Evolutionary conservation across 1,140 invertebrate genomes (phyloP).

Genomic region (Oedothorax gibbosus): DNA sequence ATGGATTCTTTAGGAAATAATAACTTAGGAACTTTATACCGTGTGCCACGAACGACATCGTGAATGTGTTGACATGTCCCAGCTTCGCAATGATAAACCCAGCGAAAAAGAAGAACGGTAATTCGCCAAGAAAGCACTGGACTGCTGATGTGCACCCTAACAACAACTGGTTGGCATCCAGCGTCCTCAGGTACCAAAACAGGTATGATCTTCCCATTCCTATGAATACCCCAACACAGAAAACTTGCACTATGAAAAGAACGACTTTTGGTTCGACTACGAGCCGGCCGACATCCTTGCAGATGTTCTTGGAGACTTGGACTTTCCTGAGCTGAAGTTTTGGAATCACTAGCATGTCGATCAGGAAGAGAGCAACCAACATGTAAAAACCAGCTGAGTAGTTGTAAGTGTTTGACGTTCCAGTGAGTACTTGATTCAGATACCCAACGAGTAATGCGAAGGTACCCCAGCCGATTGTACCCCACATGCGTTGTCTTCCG

Average conservation of each 20-base stretch:
- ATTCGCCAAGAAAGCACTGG: conserved; percentile 87
- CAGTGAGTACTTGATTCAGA: conserved; percentile 29
- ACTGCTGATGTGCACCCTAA: conserved; percentile 82
- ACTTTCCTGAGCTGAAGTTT: conserved; percentile 32
- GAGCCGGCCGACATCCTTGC: conserved; percentile 73
- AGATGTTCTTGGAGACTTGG: conserved; percentile 53
- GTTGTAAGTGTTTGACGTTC: conserved; percentile 78
- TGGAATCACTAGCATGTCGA: conserved; percentile 71
- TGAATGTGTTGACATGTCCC: conserved; percentile 86
- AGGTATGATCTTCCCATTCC: conserved; percentile 90
- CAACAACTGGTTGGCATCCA: conserved; percentile 74
- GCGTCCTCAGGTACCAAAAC: conserved; percentile 68
- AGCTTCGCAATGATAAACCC: conserved; percentile 83
- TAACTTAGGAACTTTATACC: conserved; percentile 83
- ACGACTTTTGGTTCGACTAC: conserved; percentile 75
- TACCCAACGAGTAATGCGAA: conserved; percentile 53
- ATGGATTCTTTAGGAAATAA: conserved; percentile 81
- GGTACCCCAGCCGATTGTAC: conserved; percentile 63
- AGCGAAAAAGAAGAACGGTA: conserved; percentile 89
- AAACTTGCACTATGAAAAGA: conserved; percentile 81
- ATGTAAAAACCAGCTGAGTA: conserved; percentile 74
- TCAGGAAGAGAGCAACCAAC: conserved; percentile 72
- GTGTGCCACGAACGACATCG: conserved; percentile 78
- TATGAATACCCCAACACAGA: conserved; percentile 84
- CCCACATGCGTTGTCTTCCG: conserved; percentile 84